Base-by-base conservation (phyloP, 2,797 vertebrate species). In the Lutra lutra region DNA sequence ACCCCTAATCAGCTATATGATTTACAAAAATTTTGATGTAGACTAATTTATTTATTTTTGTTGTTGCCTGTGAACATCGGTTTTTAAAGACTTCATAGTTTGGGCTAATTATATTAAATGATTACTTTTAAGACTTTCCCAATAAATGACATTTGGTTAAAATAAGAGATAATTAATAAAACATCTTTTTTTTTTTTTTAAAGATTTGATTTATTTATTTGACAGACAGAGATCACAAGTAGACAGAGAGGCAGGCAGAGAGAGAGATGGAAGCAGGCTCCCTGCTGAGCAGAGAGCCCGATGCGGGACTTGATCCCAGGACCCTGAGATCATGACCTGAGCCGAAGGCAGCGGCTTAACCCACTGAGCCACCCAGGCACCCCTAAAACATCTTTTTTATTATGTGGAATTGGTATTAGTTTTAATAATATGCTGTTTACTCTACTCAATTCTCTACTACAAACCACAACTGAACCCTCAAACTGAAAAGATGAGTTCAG, bases 111-210 rank as follows among this genome's bases (percentile, higher is more conserved):
- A 91, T 64, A 70, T 62, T 85, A 46, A 90, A 86, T 92, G 38
- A 88, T 60, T 77, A 96, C 60, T 80, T 58, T 68, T 70, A 89
- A 35, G 21, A 87, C 40, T 90, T 94, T 92, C 25, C n/a, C 25
- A 95, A 83, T 79, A 84, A 96, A 96, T 86, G 56, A 11, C 17
- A 43, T 72, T 87, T 98, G 89, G 75, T 80, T 94, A 97, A 95
- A 97, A 96, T n/a, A 84, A 1, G 48, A 89, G 60, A 51, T 92
- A 90, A 83, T 79, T 91, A 68, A 70, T 86, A 72, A 58, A 94
- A 75, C 38, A 46, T 88, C 38, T 86, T 92, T 95, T 72, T 95
- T 73, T 88, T n/a, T 86, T 92, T 95, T 72, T 95, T 73, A 96
- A n/a, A n/a, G n/a, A n/a, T n/a, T n/a, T n/a, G n/a, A n/a, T n/a